A percentile compares a stretch with the other conserved stretches of the same genome.
phyloP scores from a whole-genome alignment of 2,888 invertebrate species.

The Argynnis bischoffii region DNA sequence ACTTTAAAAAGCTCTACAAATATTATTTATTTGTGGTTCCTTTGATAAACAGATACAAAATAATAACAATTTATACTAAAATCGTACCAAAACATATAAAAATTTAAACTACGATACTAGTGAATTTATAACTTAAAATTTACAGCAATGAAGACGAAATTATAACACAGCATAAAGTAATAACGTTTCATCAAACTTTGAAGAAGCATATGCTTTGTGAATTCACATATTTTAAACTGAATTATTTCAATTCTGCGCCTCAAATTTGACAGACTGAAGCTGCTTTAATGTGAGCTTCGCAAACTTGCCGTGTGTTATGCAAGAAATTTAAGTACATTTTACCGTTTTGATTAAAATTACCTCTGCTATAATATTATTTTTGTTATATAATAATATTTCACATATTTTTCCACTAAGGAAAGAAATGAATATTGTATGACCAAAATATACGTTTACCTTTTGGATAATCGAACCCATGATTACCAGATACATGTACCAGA shows the following conservation, averaged over 20 bases:
- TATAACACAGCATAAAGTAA: conserved; percentile 1
- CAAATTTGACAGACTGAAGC: conserved; percentile 41
- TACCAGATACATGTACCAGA: too few species aligned
- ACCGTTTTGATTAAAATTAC: not conserved
- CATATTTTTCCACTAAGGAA: too few species aligned
- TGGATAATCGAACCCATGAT: too few species aligned
- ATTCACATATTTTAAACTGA: conserved; percentile 7
- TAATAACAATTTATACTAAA: too few species aligned
- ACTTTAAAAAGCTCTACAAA: too few species aligned
- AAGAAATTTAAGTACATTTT: not conserved
- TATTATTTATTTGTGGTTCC: too few species aligned
- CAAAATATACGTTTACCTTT: too few species aligned
- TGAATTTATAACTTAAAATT: not conserved
- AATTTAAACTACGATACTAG: not conserved
- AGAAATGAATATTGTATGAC: too few species aligned
- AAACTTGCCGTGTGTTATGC: conserved; percentile 8
- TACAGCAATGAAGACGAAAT: not conserved
- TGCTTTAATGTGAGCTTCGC: conserved; percentile 30
- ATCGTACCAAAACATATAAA: too few species aligned
- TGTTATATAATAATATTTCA: too few species aligned
- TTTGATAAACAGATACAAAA: too few species aligned
- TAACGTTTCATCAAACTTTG: conserved; percentile 10
- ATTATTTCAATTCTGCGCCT: conserved; percentile 33
- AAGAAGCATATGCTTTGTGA: conserved; percentile 11
- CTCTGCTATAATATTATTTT: not conserved